Conservation (phyloP, 2,888 invertebrate genomes). For the Gnatocerus cornutus region DNA sequence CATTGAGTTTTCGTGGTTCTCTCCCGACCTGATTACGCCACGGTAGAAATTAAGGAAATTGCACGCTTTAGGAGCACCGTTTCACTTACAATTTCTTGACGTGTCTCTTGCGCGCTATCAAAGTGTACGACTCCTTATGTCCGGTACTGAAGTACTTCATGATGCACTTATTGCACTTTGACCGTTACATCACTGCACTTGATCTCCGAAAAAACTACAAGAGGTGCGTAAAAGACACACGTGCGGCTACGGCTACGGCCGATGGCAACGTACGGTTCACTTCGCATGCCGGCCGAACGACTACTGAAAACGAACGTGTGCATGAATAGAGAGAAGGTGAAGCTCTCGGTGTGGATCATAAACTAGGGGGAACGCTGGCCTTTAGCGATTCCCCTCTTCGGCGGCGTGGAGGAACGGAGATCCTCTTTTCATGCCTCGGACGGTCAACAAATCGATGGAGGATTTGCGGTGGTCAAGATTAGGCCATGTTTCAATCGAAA, state of each 20-base stretch:
- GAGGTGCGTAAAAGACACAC: conserved; percentile 33
- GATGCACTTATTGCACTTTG: conserved; percentile 25
- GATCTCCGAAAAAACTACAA: conserved; percentile 11
- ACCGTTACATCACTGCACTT: conserved; percentile 43
- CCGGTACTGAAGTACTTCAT: conserved; percentile 78
- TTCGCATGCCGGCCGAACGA: conserved; percentile 44
- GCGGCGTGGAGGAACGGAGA: conserved; percentile 1
- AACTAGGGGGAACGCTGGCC: conserved; percentile 41
- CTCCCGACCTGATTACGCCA: conserved; percentile 14
- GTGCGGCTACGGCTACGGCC: conserved; percentile 42
- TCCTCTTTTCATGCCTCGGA: too few relatives aligned
- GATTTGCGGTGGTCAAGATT: conserved; percentile 4
- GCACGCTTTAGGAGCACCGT: conserved; percentile 48
- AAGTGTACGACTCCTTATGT: conserved; percentile 77
- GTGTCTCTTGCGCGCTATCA: conserved; percentile 77
- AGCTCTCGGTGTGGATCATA: conserved; percentile 33
- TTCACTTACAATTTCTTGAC: conserved; percentile 80
- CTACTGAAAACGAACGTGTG: conserved; percentile 47
- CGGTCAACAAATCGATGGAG: not conserved
- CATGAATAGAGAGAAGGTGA: conserved; percentile 44
- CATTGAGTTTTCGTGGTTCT: not conserved
- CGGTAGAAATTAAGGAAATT: conserved; percentile 35
- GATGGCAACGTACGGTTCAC: conserved; percentile 25
- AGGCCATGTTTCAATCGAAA: not conserved
- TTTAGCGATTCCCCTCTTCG: conserved; percentile 41